Base-by-base conservation (phyloP, 2,797 vertebrate species). In the Epinephelus coioides region DNA sequence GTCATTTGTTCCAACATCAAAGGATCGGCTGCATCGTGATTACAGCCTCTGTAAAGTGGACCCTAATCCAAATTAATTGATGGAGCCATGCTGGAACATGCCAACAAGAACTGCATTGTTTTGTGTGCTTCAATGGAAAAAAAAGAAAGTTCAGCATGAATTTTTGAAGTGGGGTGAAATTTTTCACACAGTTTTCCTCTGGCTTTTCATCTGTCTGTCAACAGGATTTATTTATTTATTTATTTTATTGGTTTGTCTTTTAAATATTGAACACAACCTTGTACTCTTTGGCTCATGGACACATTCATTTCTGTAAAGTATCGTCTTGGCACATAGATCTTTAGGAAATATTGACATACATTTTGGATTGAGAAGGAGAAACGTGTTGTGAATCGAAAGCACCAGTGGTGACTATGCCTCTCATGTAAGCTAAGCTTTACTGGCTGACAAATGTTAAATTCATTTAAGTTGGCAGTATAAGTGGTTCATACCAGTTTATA, bases 1-100 rank as follows among this genome's bases (percentile, higher is more conserved):
- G 76, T 80, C 53, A 76, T 88, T 94, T 92, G 82, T 89, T 91
- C 44, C 59, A 57, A 84, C 90, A 93, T 92, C 88, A 92, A 93
- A 93, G 86, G 73, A 83, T 83, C 43, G n/a, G 78, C 76, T 79
- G 68, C 69, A 86, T 74, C 77, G 69, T 84, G 84, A 88, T 85
- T 79, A 59, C 53, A 85, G 85, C 51, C 65, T 69, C 66, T 84
- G 70, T 83, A 74, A 91, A 88, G 81, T 89, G 82, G 82, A 83
- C 76, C 64, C 54, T 87, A 86, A 93, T 90, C 81, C 83, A 84
- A 84, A 91, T 85, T 68, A 91, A 87, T 81, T 80, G 82, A 91
- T 57, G 61, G 72, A 74, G 86, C 76, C 73, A 76, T 50, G 81
- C 68, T 83, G 73, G 74, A 82, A 87, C 65, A 85, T 65, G 72